Base-by-base conservation (phyloP, 2,888 invertebrate genomes). In the Drosophila kambysellisi region DNA sequence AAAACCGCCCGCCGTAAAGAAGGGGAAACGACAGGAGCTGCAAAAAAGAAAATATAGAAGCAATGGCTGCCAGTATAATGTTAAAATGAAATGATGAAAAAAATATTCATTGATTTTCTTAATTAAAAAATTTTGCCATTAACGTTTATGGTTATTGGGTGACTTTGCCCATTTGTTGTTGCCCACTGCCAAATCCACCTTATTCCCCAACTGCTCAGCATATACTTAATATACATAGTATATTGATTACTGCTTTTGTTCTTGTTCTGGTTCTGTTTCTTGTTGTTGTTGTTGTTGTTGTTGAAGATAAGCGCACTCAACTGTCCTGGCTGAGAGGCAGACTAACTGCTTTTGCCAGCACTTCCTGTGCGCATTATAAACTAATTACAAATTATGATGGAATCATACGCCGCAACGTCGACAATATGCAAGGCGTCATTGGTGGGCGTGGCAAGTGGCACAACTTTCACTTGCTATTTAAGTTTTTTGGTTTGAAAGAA, bases 31-130 rank as follows among this genome's bases (percentile, higher is more conserved):
- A 51, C 33, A 20, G 53, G 48, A 53, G 50, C 39, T 61, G 37
- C 4, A 3, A 12, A 29, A 41, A 25, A 9, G 12, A 11, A 43
- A 67, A 30, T 39, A 60, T 76, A 52, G 56, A 62, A 67, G 65
- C 54, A 54, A 52, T 61, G 75, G 37, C 59, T 78, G 17, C 17
- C 1, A 37, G 54, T 6, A 66, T 77, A 80, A 82, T 75, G 70
- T 74, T 67, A 33, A 78, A 81, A 74, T 62, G 59, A 67, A 72
- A 58, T 59, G 53, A 68, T 73, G 68, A 70, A 81, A 83, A 85
- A 83, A 78, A 81, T 78, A 83, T 86, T 88, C 85, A 85, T 85
- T 85, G 85, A 85, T 88, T 87, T 87, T 84, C 81, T 87, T 87
- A 87, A 87, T 87, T 87, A 88, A 87, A 86, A 86, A 89, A 82